phyloP scores from a whole-genome alignment of 1,140 invertebrate genomes.

The Mercenaria mercenaria region DNA sequence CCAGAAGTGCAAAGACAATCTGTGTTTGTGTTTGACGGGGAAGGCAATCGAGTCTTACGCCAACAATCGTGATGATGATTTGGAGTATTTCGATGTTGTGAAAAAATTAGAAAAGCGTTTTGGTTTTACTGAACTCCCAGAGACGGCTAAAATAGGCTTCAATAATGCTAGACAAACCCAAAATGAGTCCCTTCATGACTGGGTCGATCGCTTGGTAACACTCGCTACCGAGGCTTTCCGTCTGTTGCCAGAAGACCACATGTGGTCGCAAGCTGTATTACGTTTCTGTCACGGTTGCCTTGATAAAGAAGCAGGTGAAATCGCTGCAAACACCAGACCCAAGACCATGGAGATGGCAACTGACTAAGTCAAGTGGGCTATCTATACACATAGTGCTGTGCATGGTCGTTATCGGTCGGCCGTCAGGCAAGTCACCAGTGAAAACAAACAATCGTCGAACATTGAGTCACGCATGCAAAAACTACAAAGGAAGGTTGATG shows the following conservation, averaged over 20 bases:
- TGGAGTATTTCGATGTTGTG: slow-evolving; percentile 29
- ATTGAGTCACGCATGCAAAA: background rate
- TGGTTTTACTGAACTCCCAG: slow-evolving; percentile 21
- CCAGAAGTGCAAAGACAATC: slow-evolving; percentile 4
- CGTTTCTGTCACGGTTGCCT: slow-evolving; percentile 19
- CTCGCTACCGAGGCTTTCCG: slow-evolving; percentile 21
- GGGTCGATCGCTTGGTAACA: background rate
- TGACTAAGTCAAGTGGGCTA: slow-evolving; percentile 8
- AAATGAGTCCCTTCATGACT: slow-evolving; percentile 35
- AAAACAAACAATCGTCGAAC: background rate
- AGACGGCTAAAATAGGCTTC: slow-evolving; percentile 41
- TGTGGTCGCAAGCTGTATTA: slow-evolving; percentile 12
- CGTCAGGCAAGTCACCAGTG: background rate
- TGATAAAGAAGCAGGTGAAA: slow-evolving; percentile 26
- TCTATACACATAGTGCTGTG: background rate
- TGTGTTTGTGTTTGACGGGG: background rate
- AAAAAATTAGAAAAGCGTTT: slow-evolving; percentile 1
- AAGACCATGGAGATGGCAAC: slow-evolving; percentile 7
- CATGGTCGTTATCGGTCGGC: background rate
- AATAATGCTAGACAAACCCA: slow-evolving; percentile 21
- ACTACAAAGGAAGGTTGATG: background rate
- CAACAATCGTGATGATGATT: background rate
- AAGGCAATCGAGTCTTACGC: slow-evolving; percentile 34
- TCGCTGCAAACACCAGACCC: background rate
- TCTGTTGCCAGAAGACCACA: slow-evolving; percentile 9